Evolutionary conservation across 2,113 vertebrate species (phyloP), one percentile per base, ranked within the genome.

Genomic region (Zosterops borbonicus): DNA sequence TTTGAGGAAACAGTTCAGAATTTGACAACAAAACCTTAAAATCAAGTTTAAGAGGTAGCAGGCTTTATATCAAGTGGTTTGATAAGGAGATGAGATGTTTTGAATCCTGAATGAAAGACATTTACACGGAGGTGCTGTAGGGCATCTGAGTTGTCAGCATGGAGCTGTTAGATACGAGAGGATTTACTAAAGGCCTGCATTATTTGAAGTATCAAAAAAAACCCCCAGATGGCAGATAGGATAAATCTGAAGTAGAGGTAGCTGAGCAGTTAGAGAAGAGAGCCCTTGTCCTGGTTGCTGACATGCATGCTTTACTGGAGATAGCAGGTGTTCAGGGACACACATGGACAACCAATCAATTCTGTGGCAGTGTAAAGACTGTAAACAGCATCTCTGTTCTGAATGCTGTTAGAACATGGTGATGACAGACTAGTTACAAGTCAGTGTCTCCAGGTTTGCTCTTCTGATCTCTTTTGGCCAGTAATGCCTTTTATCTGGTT

Each of bases 261-360:
- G 14, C 39, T 81, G 65, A 67, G 29, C 15, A 14, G n/a, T 68
- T 71, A 42, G 16, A n/a, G 44, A 44, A 86, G 44, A 25, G 27
- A 65, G 46, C 14, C 21, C 50, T 82, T 70, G 44, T 67, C 28
- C 63, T 71, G 21, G 7, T 31, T 74, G 17, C 41, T 81, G 28
- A 50, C 3, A 4, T 15, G 8, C 0, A 0, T 41, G 13, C 22
- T 62, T 80, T 70, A 9, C 13, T 56, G 37, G 50, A 62, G 44
- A 8, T 29, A 19, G 5, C 46, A 3, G 20, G 31, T 78, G 9
- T 63, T 60, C 41, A 11, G 23, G 37, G 11, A 24, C 14, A 18
- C 3, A 16, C 5, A 0, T 39, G 70, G 13, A 42, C 22, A 80
- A 4, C 23, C 15, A 76, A 0, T 7, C 7, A 19, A 3, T 22